Evolutionary conservation across 1,140 invertebrate genomes (phyloP), one percentile per base, ranked within the genome.

Genomic region (Marisa cornuarietis): DNA sequence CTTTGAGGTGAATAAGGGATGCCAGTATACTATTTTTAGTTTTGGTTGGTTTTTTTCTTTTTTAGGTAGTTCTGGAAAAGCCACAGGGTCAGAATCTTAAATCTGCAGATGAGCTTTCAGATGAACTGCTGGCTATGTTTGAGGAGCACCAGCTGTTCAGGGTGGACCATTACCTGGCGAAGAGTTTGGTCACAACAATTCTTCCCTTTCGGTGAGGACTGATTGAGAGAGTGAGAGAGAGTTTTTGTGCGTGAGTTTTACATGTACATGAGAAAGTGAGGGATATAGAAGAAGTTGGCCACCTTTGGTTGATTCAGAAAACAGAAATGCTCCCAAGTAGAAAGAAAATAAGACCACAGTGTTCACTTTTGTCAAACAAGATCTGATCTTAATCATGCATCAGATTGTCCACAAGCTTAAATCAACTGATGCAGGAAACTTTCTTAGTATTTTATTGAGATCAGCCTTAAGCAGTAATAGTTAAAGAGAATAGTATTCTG

Each of bases 141-240:
- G 63, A 58, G 13, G 90, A 91, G 76, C 83, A 88, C 18, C 87
- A 91, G 79, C 85, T 91, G 13, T 90, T 86, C 79, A 84, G 89
- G 71, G 86, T 91, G 61, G 91, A 91, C 81, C 91, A 91, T 79
- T 91, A 91, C 78, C 81, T 91, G 14, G 90, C 87, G 24, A 91
- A 91, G 74, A 81, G 88, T 51, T 83, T 90, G 24, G 88, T 88
- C 20, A 86, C 86, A 82, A 79, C 87, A 61, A 90, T 91, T 73
- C 79, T 91, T 51, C 85, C 87, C 63, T 90, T 91, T 75, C 89
- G 90, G 90, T 90, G 82, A 76, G 66, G 76, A 42, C n/a, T n/a
- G n/a, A 20, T 66, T 76, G 42, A 65, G 69, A 52, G 42, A 58
- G 26, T 54, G 18, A 18, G 52, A n/a, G 8, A 22, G 20, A 26